phyloP scores from a whole-genome alignment of 2,888 invertebrate genomes.

The Temnothorax rugatulus region DNA sequence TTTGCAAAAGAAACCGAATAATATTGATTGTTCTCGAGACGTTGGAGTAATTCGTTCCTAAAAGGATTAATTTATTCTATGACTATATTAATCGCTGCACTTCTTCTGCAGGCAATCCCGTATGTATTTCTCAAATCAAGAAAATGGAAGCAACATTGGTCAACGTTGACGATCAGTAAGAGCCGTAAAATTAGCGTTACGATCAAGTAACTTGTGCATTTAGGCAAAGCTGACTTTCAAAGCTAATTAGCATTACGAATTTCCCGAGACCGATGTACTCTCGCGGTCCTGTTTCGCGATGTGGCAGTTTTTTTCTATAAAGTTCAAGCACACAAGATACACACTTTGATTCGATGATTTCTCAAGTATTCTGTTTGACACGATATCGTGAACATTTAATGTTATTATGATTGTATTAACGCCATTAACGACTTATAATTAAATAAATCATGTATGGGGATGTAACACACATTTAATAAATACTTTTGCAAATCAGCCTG shows the following conservation, averaged over 20 bases:
- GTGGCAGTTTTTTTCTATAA: slow-evolving; percentile 26
- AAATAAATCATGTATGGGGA: slow-evolving; percentile 67
- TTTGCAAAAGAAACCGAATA: not conserved
- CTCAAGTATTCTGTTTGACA: slow-evolving; percentile 60
- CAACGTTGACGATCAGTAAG: slow-evolving; percentile 32
- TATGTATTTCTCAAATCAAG: slow-evolving; percentile 6
- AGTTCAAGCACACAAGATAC: slow-evolving; percentile 6
- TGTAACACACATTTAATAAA: slow-evolving; percentile 72
- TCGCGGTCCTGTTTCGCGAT: slow-evolving; percentile 18
- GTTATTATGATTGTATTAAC: slow-evolving; percentile 65
- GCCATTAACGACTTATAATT: slow-evolving; percentile 66
- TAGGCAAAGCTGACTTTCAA: slow-evolving; percentile 18
- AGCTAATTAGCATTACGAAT: slow-evolving; percentile 11
- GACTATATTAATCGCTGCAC: not conserved
- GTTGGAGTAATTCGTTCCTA: not conserved
- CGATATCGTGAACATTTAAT: slow-evolving; percentile 50
- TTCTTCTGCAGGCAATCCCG: slow-evolving; percentile 16
- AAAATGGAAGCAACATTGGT: slow-evolving; percentile 36
- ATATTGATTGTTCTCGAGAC: not conserved
- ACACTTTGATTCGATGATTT: slow-evolving; percentile 48
- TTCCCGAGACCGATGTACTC: slow-evolving; percentile 1
- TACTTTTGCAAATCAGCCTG: slow-evolving; percentile 69
- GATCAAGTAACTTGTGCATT: slow-evolving; percentile 18
- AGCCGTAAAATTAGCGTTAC: slow-evolving; percentile 10
- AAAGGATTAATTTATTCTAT: not conserved